phyloP scores from a whole-genome alignment of 1,140 invertebrate species.

The Dryas iulia region DNA sequence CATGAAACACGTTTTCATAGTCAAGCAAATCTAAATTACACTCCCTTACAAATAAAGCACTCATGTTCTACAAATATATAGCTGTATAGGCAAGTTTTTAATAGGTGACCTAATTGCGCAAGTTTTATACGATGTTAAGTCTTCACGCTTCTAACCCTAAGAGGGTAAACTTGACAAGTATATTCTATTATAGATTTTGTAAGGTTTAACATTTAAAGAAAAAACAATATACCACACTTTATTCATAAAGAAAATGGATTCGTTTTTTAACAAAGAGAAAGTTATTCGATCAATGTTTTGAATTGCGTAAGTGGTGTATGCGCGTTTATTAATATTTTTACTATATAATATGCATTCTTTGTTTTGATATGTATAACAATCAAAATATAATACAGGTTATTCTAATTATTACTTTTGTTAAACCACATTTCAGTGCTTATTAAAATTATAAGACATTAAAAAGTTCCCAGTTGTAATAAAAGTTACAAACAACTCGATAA shows the following conservation, averaged over 20 bases:
- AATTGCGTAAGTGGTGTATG: neutral
- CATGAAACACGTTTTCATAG: neutral
- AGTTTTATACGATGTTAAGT: slow-evolving; percentile 24
- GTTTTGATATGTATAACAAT: neutral
- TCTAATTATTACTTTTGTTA: too few species aligned
- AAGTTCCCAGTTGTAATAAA: neutral
- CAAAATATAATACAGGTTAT: neutral
- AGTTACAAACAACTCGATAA: neutral
- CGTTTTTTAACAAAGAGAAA: neutral
- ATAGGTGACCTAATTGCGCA: slow-evolving; percentile 24
- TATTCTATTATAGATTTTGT: neutral
- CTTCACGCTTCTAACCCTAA: slow-evolving; percentile 13
- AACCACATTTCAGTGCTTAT: neutral
- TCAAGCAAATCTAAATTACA: neutral
- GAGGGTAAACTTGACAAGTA: neutral
- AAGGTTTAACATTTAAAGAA: neutral
- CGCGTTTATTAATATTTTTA: neutral
- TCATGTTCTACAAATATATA: slow-evolving; percentile 1
- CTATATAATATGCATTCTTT: neutral
- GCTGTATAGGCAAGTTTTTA: slow-evolving; percentile 4
- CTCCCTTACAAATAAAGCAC: neutral
- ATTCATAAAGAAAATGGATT: neutral
- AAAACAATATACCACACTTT: neutral
- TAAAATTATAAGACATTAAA: neutral
- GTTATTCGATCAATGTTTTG: neutral